Percentiles rank a stretch among this genome's conserved stretches.
phyloP scores from a whole-genome alignment of 2,888 invertebrate species.

The Phania funesta region DNA sequence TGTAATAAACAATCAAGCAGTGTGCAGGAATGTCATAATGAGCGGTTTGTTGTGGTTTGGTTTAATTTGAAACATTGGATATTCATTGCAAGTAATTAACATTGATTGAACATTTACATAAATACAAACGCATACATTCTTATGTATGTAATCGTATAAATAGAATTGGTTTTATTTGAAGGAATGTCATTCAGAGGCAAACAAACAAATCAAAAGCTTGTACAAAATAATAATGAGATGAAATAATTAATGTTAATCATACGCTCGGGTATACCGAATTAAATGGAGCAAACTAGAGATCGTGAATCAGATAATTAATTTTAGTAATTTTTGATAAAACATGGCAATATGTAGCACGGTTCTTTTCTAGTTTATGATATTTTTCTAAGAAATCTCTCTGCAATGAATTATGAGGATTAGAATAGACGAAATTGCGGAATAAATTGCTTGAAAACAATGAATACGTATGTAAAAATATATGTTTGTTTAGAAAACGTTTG shows the following conservation, averaged over 20 bases:
- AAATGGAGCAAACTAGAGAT: background rate
- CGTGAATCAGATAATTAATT: no score
- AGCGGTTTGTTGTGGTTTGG: conserved; percentile 7
- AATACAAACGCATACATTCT: no score
- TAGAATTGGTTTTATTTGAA: conserved; percentile 36
- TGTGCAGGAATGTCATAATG: conserved; percentile 14
- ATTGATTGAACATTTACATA: conserved; percentile 29
- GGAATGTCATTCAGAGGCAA: background rate
- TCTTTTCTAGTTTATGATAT: no score
- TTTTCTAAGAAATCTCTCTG: no score
- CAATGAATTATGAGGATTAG: no score
- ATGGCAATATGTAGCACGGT: no score
- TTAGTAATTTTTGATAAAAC: no score
- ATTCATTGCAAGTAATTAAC: conserved; percentile 39
- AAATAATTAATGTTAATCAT: conserved; percentile 40
- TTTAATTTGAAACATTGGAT: conserved; percentile 27
- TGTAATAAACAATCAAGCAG: background rate
- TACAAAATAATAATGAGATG: background rate
- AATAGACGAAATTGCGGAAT: no score
- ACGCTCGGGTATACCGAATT: background rate
- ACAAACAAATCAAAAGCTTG: background rate
- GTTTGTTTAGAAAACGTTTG: no score
- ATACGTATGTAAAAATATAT: no score
- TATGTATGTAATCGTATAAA: background rate
- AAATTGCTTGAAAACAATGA: no score